Evolutionary conservation across 2,113 vertebrate genomes (phyloP).

Genomic region (Myocastor coypus): DNA sequence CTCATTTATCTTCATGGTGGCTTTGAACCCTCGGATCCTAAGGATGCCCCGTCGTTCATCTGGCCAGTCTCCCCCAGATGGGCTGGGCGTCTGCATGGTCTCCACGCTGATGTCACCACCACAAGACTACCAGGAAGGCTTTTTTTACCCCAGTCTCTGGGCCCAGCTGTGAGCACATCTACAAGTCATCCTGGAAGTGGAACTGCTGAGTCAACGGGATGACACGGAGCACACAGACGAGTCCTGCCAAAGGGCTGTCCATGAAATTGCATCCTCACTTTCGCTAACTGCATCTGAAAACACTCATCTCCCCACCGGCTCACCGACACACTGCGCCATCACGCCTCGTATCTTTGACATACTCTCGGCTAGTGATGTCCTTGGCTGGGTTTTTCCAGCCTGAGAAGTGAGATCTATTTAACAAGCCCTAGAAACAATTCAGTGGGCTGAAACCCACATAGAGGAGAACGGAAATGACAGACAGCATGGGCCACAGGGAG

Average conservation of each 20-base stretch:
- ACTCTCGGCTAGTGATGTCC: background rate
- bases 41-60: background rate
- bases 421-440: background rate
- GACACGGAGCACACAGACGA: background rate
- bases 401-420: background rate
- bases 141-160: background rate
- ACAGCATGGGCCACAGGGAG: rapidly evolving
- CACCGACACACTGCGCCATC: background rate
- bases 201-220: background rate
- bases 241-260: background rate
- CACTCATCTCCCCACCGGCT: background rate
- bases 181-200: background rate
- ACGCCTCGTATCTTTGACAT: background rate
- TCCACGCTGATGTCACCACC: background rate
- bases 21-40: background rate
- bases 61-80: background rate
- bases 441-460: background rate
- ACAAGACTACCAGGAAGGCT: background rate
- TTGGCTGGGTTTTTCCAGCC: background rate
- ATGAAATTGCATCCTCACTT: background rate
- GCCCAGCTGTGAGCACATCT: background rate
- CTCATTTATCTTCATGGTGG: background rate
- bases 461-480: background rate
- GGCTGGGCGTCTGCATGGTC: background rate
- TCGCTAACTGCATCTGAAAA: background rate